Evolutionary conservation across 2,113 vertebrate species (phyloP).

Genomic region (Anolis sagrei): DNA sequence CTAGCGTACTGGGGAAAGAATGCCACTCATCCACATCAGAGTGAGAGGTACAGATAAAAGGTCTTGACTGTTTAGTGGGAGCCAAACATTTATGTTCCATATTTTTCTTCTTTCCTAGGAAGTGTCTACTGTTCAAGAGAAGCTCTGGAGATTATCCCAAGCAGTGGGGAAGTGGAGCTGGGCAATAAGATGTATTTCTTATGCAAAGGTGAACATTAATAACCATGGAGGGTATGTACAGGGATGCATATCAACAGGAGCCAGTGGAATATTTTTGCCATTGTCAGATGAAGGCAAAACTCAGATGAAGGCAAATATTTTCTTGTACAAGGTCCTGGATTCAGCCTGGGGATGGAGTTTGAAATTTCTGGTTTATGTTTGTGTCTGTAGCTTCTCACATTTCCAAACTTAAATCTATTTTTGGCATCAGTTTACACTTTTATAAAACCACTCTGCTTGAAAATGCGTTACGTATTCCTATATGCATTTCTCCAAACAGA

Average conservation of each 20-base stretch:
- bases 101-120: conserved; percentile 2
- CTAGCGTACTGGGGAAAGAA: too few relatives aligned
- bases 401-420: neutral
- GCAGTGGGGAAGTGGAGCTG: conserved; percentile 33
- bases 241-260: neutral
- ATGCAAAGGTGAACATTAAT: conserved; percentile 41
- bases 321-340: neutral
- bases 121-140: neutral
- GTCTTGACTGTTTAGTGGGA: neutral
- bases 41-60: neutral
- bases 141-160: conserved; percentile 36
- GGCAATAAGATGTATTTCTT: conserved; percentile 19
- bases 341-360: neutral
- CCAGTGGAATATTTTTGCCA: neutral
- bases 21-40: too few relatives aligned
- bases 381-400: neutral
- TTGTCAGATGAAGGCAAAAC: neutral
- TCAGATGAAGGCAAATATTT: neutral
- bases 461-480: too few relatives aligned
- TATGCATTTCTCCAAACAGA: too few relatives aligned
- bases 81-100: neutral
- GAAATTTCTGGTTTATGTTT: neutral
- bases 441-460: too few relatives aligned
- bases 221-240: neutral
- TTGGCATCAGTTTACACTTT: neutral